phyloP scores from a whole-genome alignment of 2,888 invertebrate species.

The Zygogramma bicolorata region DNA sequence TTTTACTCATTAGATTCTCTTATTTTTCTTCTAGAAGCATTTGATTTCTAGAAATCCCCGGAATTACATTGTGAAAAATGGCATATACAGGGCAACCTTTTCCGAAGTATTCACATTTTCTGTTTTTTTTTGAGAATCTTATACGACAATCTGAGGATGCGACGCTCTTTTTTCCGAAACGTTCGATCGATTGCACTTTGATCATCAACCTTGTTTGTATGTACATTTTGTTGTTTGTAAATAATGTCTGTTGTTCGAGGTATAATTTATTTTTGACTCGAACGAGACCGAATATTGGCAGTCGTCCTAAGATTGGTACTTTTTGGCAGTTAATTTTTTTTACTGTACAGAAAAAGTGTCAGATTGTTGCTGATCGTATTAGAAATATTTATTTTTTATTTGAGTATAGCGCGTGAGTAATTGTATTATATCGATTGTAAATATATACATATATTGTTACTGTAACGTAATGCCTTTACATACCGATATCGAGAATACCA shows the following conservation, averaged over 20 bases:
- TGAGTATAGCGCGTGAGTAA: neutral
- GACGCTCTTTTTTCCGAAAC: neutral
- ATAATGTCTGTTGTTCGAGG: neutral
- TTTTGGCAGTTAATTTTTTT: constrained; percentile 10
- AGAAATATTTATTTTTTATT: neutral
- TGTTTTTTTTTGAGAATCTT: too few species aligned
- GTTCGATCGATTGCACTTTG: too few species aligned
- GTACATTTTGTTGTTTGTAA: constrained; percentile 10
- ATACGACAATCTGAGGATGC: neutral
- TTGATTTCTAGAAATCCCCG: too few species aligned
- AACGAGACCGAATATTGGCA: neutral
- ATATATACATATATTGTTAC: constrained; percentile 13
- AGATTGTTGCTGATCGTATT: neutral
- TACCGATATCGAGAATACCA: constrained; percentile 21
- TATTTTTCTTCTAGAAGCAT: too few species aligned
- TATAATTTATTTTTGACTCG: constrained; percentile 2
- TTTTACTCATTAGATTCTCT: too few species aligned
- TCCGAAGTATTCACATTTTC: too few species aligned
- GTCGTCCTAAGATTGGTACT: neutral
- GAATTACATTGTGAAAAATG: too few species aligned
- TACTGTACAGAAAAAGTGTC: neutral
- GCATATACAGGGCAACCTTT: too few species aligned
- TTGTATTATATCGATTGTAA: constrained; percentile 17
- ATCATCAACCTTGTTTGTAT: neutral
- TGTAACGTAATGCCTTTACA: neutral